Conservation (phyloP, 2,113 vertebrate genomes). For the Siniperca knerii region DNA sequence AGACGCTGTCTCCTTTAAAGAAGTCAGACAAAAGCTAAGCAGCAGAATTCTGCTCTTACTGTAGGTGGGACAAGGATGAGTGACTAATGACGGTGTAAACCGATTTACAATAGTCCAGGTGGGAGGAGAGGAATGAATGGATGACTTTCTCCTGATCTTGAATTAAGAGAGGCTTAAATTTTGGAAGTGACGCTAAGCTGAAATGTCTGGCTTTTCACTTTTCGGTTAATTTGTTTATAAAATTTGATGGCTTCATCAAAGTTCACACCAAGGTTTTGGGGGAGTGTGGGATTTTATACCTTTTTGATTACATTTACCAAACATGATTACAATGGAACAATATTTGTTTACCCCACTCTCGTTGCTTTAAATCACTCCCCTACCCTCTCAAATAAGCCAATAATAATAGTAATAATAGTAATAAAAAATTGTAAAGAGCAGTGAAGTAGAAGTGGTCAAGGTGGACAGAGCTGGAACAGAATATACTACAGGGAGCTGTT, state of each 20-base stretch:
- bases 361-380: background rate
- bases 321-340: background rate
- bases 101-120: conserved; percentile 32
- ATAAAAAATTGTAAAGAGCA: background rate
- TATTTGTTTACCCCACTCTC: background rate
- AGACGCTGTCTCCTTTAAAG: background rate
- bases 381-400: background rate
- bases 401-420: background rate
- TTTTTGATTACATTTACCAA: conserved; percentile 7
- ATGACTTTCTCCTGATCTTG: conserved; percentile 16
- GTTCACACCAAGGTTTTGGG: background rate
- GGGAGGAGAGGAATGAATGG: conserved; percentile 19
- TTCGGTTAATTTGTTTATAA: background rate
- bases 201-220: conserved; percentile 21
- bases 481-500: conserved; percentile 13
- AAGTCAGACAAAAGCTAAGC: conserved; percentile 23
- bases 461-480: background rate
- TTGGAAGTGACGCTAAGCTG: background rate
- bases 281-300: background rate
- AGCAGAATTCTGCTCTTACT: conserved; percentile 19
- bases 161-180: conserved; percentile 25
- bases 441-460: background rate
- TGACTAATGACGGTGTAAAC: conserved; percentile 28
- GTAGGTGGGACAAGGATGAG: conserved; percentile 33
- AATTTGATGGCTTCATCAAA: background rate